Conservation (phyloP, 2,797 vertebrate genomes). For the Alouatta caraya region DNA sequence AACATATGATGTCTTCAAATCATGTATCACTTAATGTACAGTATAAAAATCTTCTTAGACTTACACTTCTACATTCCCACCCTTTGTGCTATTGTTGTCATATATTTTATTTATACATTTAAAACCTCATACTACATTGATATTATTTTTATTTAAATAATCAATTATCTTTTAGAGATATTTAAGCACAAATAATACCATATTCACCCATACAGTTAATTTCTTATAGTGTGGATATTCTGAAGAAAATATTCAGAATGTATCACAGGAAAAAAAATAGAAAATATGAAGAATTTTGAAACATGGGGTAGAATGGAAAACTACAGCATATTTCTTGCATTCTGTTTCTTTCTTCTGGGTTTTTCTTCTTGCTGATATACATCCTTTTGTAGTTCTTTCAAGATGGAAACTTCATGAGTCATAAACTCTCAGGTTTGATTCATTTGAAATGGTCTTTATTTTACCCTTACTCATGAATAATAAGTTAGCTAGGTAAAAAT, state of each 20-base stretch:
- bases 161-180: not conserved
- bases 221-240: not conserved
- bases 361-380: not conserved
- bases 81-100: not conserved
- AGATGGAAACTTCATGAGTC: not conserved
- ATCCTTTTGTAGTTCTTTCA: not conserved
- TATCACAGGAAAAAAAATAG: not conserved
- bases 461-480: not conserved
- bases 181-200: not conserved
- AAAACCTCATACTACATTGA: not conserved
- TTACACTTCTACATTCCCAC: not conserved
- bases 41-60: not conserved
- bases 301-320: not conserved
- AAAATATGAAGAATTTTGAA: not conserved
- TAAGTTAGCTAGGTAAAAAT: not conserved
- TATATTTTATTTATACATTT: not conserved
- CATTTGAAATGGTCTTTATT: slow-evolving; percentile 1
- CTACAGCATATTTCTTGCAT: not conserved
- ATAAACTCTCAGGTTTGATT: not conserved
- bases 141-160: not conserved
- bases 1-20: not conserved
- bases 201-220: not conserved
- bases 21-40: not conserved
- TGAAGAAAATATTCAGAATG: not conserved
- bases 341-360: not conserved